Conservation (phyloP, 2,888 invertebrate genomes). For the Idaea straminata region DNA sequence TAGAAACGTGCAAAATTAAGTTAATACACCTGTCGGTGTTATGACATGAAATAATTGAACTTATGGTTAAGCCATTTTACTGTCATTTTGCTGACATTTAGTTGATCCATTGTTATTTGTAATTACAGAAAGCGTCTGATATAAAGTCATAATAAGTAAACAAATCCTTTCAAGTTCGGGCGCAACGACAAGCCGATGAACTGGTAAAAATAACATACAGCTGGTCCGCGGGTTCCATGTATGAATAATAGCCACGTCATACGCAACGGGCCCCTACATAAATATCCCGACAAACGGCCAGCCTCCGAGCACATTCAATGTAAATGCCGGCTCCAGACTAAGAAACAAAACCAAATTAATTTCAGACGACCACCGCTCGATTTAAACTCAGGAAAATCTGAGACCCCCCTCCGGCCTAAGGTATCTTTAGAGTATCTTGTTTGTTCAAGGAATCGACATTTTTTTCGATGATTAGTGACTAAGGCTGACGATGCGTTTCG, state of each 20-base stretch:
- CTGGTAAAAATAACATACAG: constrained; percentile 74
- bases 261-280: constrained; percentile 72
- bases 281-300: constrained; percentile 72
- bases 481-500: constrained; percentile 44
- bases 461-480: constrained; percentile 67
- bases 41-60: background rate
- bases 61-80: background rate
- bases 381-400: constrained; percentile 58
- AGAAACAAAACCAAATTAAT: constrained; percentile 79
- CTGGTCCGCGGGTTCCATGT: constrained; percentile 64
- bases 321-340: constrained; percentile 76
- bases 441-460: constrained; percentile 54
- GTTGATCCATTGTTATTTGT: constrained; percentile 13
- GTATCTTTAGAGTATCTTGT: constrained; percentile 62
- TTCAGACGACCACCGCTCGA: constrained; percentile 73
- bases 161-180: constrained; percentile 38
- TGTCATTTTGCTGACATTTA: too few species aligned
- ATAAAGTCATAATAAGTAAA: constrained; percentile 32
- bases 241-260: constrained; percentile 79
- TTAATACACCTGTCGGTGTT: background rate
- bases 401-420: constrained; percentile 72
- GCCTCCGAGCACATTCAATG: constrained; percentile 78
- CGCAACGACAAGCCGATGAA: constrained; percentile 62
- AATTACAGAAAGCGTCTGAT: constrained; percentile 17
- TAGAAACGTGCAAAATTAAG: constrained; percentile 26